Evolutionary conservation across 2,888 invertebrate species (phyloP).

Genomic region (Brachylomia viminalis): DNA sequence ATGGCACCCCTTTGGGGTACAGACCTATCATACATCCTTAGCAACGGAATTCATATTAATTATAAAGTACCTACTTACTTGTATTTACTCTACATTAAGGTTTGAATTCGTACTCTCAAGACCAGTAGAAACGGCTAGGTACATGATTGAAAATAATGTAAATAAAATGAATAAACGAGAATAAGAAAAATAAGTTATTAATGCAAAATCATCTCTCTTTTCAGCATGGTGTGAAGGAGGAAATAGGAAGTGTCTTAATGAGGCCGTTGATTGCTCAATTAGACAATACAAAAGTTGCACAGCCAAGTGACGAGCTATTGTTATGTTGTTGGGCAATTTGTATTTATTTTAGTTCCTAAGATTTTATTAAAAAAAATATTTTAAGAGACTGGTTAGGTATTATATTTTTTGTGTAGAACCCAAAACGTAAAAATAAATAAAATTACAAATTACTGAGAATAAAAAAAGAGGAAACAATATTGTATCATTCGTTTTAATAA

Average conservation of each 20-base stretch:
- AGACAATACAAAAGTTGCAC: conserved; percentile 36
- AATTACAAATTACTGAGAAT: not conserved
- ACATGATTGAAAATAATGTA: not conserved
- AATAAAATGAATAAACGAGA: not conserved
- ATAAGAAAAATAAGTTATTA: not conserved
- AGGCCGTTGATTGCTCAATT: conserved; percentile 57
- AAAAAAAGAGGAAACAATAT: not conserved
- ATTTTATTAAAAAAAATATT: not conserved
- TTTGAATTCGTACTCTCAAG: not conserved
- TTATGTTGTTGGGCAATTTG: not conserved
- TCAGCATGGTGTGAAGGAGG: conserved; percentile 17
- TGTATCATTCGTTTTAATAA: not conserved
- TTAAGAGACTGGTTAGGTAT: too few species aligned
- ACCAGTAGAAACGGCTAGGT: not conserved
- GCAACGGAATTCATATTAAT: not conserved
- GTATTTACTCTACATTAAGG: too few species aligned
- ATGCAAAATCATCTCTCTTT: not conserved
- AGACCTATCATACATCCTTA: too few species aligned
- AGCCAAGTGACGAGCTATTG: conserved; percentile 1
- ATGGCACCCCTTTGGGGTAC: too few species aligned
- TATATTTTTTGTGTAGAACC: not conserved
- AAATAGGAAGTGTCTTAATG: conserved; percentile 56
- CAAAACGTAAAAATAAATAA: not conserved
- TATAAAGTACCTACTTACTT: too few species aligned
- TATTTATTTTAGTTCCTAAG: not conserved